Evolutionary conservation across 2,113 vertebrate species (phyloP).

Genomic region (Prionailurus viverrinus): DNA sequence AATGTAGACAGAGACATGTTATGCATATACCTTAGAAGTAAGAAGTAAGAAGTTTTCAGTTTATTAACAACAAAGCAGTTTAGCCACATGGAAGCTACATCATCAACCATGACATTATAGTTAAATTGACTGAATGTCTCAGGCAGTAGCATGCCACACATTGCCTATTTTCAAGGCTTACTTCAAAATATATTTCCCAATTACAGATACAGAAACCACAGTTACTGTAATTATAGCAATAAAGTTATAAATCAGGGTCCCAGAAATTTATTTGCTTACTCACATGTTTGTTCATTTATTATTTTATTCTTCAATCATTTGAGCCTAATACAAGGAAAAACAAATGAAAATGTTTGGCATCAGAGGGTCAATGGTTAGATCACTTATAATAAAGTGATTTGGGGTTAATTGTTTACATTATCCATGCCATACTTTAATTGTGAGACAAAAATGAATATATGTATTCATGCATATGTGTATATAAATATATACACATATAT

Average conservation of each 20-base stretch:
- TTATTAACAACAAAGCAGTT: neutral
- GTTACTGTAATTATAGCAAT: neutral
- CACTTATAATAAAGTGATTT: neutral
- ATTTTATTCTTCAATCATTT: neutral
- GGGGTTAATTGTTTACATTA: neutral
- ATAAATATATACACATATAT: neutral
- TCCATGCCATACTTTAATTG: neutral
- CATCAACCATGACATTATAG: neutral
- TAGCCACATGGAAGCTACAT: constrained; percentile 7
- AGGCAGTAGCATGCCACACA: neutral
- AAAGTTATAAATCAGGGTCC: neutral
- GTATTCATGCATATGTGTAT: neutral
- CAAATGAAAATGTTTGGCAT: neutral
- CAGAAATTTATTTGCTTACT: neutral
- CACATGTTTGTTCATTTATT: neutral
- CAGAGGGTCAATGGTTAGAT: neutral
- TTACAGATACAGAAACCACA: neutral
- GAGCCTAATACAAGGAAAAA: neutral
- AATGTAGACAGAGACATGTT: neutral
- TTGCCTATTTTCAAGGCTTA: neutral
- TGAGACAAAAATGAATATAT: neutral
- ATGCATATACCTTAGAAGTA: neutral
- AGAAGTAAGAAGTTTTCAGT: neutral
- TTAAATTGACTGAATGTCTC: neutral
- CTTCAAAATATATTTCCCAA: neutral